Evolutionary conservation across 2,888 invertebrate species (phyloP), one percentile per base, ranked within the genome.

Genomic region (Drosophila limbata): DNA sequence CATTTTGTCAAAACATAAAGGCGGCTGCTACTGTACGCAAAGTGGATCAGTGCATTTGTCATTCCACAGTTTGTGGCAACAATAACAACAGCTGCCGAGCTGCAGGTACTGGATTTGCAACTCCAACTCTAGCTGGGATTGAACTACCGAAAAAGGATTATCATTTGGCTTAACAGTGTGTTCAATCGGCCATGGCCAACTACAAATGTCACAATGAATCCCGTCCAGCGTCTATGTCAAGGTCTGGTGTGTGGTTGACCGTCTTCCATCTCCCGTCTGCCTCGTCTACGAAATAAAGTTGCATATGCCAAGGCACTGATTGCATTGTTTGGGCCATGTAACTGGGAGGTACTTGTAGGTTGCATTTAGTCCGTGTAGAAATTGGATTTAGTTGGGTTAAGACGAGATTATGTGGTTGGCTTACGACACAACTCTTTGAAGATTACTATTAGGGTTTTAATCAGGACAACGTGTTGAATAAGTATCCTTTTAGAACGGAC

Each of bases 1-100:
- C 87, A 86, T 84, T 84, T 86, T 84, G 83, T 75, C 80, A 84
- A 86, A 84, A 84, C 87, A 84, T 75, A 77, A 77, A 77, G 83
- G 84, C 83, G 71, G 71, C 80, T 69, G 81, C 83, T 75, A 71
- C 87, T 81, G 84, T 84, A 81, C 82, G 80, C 84, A 84, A 84
- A 86, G 87, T 86, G 83, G 83, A 84, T 84, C 83, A 84, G 73
- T 81, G 77, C 77, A 84, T 84, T 84, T 86, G 80, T 72, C 55
- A 19, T 52, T 37, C 9, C 44, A 11, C 25, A 77, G 65, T 69
- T 48, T 45, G 55, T 65, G 60, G 37, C 72, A 65, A 66, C 69
- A 76, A 70, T 61, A 73, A 48, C 68, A 81, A 70, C 84, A 79
- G 83, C 87, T 79, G 87, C 69, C 57, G 67, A 52, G 60, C 48